These are phyloP conservation scores for Ornithoptera alexandrae DNA, from an alignment of 2,888 invertebrate species.

Conservation along the genomic window DNA sequence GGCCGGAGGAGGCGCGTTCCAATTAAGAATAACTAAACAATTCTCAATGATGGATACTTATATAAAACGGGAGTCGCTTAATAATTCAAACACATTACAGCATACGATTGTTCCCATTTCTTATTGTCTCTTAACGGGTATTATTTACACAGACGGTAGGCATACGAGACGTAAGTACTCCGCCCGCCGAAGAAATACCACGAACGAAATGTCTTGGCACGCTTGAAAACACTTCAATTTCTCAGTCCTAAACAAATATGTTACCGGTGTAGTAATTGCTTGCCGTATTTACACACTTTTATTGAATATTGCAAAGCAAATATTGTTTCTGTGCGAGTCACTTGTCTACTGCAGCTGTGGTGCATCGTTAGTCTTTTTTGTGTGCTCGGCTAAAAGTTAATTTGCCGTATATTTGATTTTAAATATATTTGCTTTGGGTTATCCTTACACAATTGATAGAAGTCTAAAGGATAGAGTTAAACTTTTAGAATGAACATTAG, in stretches of 20 bases:
- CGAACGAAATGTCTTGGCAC: conserved; percentile 68
- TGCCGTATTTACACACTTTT: conserved; percentile 75
- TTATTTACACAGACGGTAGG: conserved; percentile 68
- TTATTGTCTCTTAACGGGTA: conserved; percentile 71
- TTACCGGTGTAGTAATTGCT: conserved; percentile 76
- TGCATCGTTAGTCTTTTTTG: conserved; percentile 49
- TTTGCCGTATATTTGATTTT: conserved; percentile 66
- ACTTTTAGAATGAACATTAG: too few relatives aligned
- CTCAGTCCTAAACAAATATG: conserved; percentile 79
- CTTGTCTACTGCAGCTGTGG: conserved; percentile 71
- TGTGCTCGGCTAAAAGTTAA: conserved; percentile 58
- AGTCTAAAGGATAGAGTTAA: conserved; percentile 23
- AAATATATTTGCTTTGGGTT: conserved; percentile 42
- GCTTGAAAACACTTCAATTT: conserved; percentile 76
- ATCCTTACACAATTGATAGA: conserved; percentile 23
- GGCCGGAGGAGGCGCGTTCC: too few relatives aligned
- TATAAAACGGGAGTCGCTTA: conserved; percentile 52
- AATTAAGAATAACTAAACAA: too few relatives aligned
- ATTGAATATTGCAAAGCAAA: conserved; percentile 76
- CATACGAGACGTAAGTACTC: conserved; percentile 41
- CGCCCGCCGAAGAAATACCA: conserved; percentile 57
- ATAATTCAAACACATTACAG: conserved; percentile 74
- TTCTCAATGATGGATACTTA: too few relatives aligned
- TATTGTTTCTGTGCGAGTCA: conserved; percentile 75
- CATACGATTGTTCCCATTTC: conserved; percentile 66